Percentiles rank a stretch among this genome's conserved stretches.
Conservation (phyloP, 2,888 invertebrate genomes). For the Amphiduros pacificus region DNA sequence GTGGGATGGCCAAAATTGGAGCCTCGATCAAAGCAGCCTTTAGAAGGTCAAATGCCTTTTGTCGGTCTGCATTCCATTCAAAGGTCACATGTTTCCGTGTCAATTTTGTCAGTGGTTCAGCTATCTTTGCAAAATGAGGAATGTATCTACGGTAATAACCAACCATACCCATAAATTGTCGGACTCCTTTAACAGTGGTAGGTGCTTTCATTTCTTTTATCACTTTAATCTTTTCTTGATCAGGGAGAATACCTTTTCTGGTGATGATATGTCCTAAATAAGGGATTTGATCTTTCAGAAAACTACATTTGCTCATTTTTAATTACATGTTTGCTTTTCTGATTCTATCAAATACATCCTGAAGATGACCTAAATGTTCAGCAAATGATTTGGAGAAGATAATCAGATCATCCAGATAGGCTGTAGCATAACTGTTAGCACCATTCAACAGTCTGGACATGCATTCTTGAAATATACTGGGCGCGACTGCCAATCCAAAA, state of each 20-base stretch:
- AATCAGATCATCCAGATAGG: constrained; percentile 6
- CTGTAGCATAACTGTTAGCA: not conserved
- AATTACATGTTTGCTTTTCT: not conserved
- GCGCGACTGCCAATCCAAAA: not conserved
- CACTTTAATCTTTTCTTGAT: not conserved
- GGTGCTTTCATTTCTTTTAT: not conserved
- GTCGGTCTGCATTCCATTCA: not conserved
- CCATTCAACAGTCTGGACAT: not conserved
- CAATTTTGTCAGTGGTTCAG: not conserved
- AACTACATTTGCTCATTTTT: not conserved
- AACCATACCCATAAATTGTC: not conserved
- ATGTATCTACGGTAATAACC: not conserved
- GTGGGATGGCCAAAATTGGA: constrained; percentile 3
- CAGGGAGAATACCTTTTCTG: not conserved
- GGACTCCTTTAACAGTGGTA: not conserved
- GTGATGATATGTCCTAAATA: not conserved
- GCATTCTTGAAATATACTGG: not conserved
- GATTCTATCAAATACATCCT: not conserved
- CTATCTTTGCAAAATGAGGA: not conserved
- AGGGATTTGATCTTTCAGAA: not conserved
- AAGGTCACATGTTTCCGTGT: constrained; percentile 2
- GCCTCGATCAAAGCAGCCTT: not conserved
- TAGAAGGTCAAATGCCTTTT: constrained; percentile 1
- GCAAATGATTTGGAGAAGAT: not conserved
- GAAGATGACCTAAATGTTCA: not conserved